Evolutionary conservation across 2,797 vertebrate genomes (phyloP).

Genomic region (Bradypus variegatus): DNA sequence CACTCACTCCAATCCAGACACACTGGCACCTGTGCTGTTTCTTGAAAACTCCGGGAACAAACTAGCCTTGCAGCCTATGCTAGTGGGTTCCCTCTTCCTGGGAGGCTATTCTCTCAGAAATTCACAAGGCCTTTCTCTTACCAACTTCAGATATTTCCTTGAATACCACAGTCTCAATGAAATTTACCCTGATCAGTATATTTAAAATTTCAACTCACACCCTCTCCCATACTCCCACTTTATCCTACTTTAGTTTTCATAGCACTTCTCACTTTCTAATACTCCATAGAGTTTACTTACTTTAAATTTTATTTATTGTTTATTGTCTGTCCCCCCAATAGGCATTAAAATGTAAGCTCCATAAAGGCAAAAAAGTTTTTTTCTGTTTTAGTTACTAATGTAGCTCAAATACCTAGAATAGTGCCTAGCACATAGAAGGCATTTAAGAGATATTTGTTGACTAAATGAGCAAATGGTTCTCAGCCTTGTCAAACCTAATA

Average conservation of each 20-base stretch:
- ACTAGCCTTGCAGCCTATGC: neutral
- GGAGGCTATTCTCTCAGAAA: neutral
- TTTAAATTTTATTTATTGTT: neutral
- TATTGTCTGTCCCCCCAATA: neutral
- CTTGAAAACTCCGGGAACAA: neutral
- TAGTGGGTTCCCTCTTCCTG: neutral
- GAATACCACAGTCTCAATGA: neutral
- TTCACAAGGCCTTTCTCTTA: neutral
- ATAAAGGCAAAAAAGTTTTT: neutral
- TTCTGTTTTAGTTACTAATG: neutral
- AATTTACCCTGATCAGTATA: neutral
- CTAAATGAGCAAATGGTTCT: neutral
- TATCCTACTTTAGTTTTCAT: neutral
- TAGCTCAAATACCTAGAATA: neutral
- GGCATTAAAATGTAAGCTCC: neutral
- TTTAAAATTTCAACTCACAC: neutral
- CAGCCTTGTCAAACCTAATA: neutral
- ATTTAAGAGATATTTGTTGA: neutral
- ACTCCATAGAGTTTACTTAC: neutral
- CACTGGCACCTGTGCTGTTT: neutral
- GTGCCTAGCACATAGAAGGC: neutral
- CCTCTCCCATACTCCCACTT: neutral
- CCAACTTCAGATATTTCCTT: neutral
- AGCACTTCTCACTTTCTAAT: neutral
- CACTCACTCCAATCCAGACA: neutral